A percentile compares a stretch with the other conserved stretches of the same genome.
Evolutionary conservation across 2,888 invertebrate species (phyloP).

Genomic region (Brachyptera putata): DNA sequence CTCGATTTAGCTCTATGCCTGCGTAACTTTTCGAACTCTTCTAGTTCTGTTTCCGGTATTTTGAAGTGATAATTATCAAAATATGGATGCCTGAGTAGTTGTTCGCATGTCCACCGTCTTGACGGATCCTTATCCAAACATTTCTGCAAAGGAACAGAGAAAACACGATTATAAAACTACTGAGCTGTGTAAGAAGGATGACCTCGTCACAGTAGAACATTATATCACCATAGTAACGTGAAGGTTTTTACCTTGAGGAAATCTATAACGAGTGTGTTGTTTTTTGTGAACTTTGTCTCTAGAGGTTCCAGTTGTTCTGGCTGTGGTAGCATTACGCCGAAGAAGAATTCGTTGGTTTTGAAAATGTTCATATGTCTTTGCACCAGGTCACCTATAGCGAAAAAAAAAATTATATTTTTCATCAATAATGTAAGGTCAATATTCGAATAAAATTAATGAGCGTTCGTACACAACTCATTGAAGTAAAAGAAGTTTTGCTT

Average conservation of each 20-base stretch:
- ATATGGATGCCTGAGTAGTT: conserved; percentile 83
- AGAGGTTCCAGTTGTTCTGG: conserved; percentile 81
- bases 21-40: conserved; percentile 57
- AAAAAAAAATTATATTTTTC: too few species aligned
- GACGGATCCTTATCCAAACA: conserved; percentile 94
- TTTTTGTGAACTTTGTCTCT: conserved; percentile 75
- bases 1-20: conserved; percentile 58
- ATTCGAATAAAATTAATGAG: too few species aligned
- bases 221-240: too few species aligned
- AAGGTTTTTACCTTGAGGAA: conserved; percentile 80
- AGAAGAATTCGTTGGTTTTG: conserved; percentile 90
- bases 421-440: too few species aligned
- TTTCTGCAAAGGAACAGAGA: conserved; percentile 61
- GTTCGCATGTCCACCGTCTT: conserved; percentile 87
- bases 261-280: conserved; percentile 64
- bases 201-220: too few species aligned
- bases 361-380: conserved; percentile 95
- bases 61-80: conserved; percentile 86
- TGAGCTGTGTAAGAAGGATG: too few species aligned
- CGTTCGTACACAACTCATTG: too few species aligned
- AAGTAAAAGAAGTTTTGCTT: too few species aligned
- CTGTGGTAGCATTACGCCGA: conserved; percentile 88
- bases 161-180: too few species aligned
- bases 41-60: conserved; percentile 66
- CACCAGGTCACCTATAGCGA: conserved; percentile 69